A percentile compares a stretch with the other conserved stretches of the same genome.
phyloP scores from a whole-genome alignment of 2,888 invertebrate genomes.

The Steromphala cineraria region DNA sequence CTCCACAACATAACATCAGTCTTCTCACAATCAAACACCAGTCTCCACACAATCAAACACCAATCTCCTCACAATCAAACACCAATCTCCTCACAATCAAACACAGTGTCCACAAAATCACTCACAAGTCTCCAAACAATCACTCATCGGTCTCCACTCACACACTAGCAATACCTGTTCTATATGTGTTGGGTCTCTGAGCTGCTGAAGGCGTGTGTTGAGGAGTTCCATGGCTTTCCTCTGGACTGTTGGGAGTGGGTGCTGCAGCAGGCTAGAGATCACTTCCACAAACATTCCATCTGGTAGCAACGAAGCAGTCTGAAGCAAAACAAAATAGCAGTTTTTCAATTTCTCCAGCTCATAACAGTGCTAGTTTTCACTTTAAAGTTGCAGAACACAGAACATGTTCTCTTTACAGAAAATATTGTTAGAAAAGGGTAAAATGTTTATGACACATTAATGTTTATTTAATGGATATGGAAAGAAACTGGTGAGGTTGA shows the following conservation, averaged over 20 bases:
- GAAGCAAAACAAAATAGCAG: constrained; percentile 18
- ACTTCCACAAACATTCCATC: constrained; percentile 87
- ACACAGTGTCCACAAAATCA: too few species aligned
- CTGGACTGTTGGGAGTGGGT: constrained; percentile 84
- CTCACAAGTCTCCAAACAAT: too few species aligned
- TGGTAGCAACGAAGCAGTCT: constrained; percentile 81
- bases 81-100: too few species aligned
- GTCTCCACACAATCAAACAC: not conserved
- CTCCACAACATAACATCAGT: too few species aligned
- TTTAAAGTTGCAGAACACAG: too few species aligned
- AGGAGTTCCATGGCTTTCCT: constrained; percentile 90
- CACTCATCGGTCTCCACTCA: not conserved
- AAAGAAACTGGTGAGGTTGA: not conserved
- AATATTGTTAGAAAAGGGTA: too few species aligned
- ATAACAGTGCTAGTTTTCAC: too few species aligned
- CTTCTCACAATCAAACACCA: too few species aligned
- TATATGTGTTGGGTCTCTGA: constrained; percentile 79
- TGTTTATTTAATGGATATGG: too few species aligned
- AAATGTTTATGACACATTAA: too few species aligned
- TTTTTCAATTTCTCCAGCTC: not conserved
- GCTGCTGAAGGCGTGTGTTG: constrained; percentile 86
- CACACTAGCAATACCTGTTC: constrained; percentile 42
- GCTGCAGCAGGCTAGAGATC: constrained; percentile 83
- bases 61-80: not conserved
- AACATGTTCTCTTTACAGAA: too few species aligned